These are phyloP conservation scores for Cerastoderma edule DNA, from an alignment of 2,888 invertebrate species.

Conservation along the genomic window DNA sequence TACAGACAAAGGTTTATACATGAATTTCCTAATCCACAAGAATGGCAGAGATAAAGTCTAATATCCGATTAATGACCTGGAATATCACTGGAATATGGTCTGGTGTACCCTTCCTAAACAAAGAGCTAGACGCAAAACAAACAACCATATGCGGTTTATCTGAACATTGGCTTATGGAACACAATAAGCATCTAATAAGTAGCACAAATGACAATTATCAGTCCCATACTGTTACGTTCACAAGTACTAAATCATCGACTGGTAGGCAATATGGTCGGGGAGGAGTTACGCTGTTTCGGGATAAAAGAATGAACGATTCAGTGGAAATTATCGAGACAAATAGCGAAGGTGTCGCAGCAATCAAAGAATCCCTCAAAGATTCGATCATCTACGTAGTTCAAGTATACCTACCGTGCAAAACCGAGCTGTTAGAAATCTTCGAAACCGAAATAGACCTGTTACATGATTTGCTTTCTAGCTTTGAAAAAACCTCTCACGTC, in stretches of 20 bases:
- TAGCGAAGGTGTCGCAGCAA: too few relatives aligned
- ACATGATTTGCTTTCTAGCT: not conserved
- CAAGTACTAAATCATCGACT: too few relatives aligned
- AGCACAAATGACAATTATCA: too few relatives aligned
- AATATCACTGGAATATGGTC: constrained; percentile 4
- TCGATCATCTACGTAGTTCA: not conserved
- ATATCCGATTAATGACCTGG: not conserved
- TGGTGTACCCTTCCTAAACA: not conserved
- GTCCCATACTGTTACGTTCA: too few relatives aligned
- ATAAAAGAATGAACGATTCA: too few relatives aligned
- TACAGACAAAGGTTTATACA: constrained; percentile 10
- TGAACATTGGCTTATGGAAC: not conserved
- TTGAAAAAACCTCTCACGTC: not conserved
- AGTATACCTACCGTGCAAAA: not conserved
- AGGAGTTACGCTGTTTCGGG: not conserved
- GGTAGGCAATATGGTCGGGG: too few relatives aligned
- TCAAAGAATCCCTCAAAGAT: too few relatives aligned
- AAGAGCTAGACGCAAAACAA: too few relatives aligned
- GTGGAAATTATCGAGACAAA: too few relatives aligned
- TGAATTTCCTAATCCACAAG: not conserved
- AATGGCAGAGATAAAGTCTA: not conserved
- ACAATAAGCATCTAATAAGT: too few relatives aligned
- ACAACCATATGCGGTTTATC: not conserved
- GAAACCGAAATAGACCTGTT: too few relatives aligned
- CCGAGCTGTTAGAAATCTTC: too few relatives aligned